These are phyloP conservation scores for Suncus etruscus DNA, from an alignment of 2,113 vertebrate genomes.

Conservation along the genomic window DNA sequence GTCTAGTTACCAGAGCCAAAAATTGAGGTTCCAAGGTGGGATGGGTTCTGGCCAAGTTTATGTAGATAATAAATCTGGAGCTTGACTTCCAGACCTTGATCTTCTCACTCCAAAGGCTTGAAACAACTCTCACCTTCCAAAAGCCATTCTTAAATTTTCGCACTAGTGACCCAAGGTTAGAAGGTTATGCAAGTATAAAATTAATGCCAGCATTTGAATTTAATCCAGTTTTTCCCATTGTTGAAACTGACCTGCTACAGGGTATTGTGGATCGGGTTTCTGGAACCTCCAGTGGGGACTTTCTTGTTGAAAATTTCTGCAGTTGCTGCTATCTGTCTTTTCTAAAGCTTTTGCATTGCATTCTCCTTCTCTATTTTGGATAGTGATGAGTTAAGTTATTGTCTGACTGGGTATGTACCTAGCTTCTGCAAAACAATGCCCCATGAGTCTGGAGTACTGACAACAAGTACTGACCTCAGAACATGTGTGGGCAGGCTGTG, in stretches of 20 bases:
- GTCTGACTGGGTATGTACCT: conserved; percentile 36
- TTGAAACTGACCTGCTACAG: not conserved
- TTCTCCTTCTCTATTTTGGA: not conserved
- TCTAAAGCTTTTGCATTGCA: not conserved
- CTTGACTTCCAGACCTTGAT: not conserved
- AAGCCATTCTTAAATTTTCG: conserved; percentile 36
- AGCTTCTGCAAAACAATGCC: not conserved
- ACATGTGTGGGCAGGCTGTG: conserved; percentile 59
- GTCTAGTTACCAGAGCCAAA: conserved; percentile 1
- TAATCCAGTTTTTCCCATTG: not conserved
- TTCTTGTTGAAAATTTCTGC: not conserved
- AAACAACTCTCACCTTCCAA: conserved; percentile 1
- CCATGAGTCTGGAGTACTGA: not conserved
- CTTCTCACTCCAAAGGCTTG: conserved; percentile 6
- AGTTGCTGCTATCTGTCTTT: conserved; percentile 2
- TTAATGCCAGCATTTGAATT: conserved; percentile 31
- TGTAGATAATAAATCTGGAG: not conserved
- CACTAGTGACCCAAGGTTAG: conserved; percentile 10
- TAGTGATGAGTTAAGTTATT: not conserved
- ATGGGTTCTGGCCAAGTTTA: not conserved
- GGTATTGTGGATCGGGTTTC: not conserved
- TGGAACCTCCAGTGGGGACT: not conserved
- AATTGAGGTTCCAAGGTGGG: not conserved
- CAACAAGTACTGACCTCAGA: conserved; percentile 35
- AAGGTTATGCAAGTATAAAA: not conserved